A percentile compares a stretch with the other conserved stretches of the same genome.
phyloP scores from a whole-genome alignment of 2,797 vertebrate species.

The Gobio occitaniae region DNA sequence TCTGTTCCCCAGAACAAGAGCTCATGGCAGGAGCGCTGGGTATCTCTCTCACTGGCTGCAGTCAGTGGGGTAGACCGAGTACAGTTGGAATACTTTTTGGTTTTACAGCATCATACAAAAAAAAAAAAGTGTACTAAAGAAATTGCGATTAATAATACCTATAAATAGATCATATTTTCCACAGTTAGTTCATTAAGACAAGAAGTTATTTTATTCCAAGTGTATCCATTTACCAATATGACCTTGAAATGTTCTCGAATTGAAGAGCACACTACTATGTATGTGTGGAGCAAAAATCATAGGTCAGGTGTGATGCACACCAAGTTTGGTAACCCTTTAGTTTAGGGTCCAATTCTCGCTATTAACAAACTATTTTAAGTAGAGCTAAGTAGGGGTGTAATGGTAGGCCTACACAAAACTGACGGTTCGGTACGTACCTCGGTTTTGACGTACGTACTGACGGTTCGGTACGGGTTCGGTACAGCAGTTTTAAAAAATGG shows the following conservation, averaged over 20 bases:
- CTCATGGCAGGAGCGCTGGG: constrained; percentile 5
- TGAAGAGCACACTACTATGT: background rate
- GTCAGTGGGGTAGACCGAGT: background rate
- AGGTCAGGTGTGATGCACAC: background rate
- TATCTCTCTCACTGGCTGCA: constrained; percentile 1
- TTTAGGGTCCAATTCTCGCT: too few relatives aligned
- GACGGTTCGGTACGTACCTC: too few relatives aligned
- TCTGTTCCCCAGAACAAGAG: constrained; percentile 52
- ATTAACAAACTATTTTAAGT: too few relatives aligned
- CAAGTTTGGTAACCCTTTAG: too few relatives aligned
- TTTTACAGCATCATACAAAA: background rate
- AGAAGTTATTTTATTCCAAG: background rate
- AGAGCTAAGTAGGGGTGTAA: too few relatives aligned
- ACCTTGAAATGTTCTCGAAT: background rate
- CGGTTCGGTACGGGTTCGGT: too few relatives aligned
- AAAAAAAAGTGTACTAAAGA: background rate
- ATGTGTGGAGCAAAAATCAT: background rate
- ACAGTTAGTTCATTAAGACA: background rate
- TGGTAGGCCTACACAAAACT: too few relatives aligned
- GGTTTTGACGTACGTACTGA: too few relatives aligned
- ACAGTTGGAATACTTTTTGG: background rate
- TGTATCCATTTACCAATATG: too few relatives aligned
- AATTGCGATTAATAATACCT: background rate
- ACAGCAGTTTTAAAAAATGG: too few relatives aligned
- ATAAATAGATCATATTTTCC: background rate